Evolutionary conservation across 2,888 invertebrate species (phyloP), one percentile per base, ranked within the genome.

Genomic region (Pheosia tremula): DNA sequence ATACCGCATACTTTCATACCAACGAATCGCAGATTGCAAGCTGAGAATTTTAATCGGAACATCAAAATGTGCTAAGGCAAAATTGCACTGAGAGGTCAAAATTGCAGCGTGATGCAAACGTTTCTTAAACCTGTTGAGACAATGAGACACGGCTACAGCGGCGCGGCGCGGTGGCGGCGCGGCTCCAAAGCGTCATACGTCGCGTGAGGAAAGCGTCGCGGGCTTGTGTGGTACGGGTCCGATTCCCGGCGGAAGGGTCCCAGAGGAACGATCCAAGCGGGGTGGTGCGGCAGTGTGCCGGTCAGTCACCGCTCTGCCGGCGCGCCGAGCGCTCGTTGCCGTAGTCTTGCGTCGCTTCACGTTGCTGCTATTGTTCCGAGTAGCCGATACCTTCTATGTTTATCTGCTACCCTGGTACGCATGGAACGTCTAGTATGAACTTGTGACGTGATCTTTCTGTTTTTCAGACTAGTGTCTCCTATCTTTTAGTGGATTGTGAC

Each of bases 231-330:
- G 75, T 78, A 81, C 81, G 87, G 88, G 89, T 87, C 89, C 80
- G 80, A 78, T 74, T 90, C 89, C 90, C 88, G 85, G 84, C 83
- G 87, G 88, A 86, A 91, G 89, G 91, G 90, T 91, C 93, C 93
- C 90, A 86, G 81, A 88, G 91, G 90, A 88, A 72, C 80, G 85
- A 77, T 85, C 86, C 86, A 76, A 85, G 90, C 88, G 91, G 92
- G 91, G 88, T 84, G 88, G 82, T 77, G 91, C 91, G 91, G 89
- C 91, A 93, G 79, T 93, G 89, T 82, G 93, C 84, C 93, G 93
- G 93, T 92, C 93, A 93, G 93, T 93, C 92, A 93, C 93, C 93
- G 93, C 89, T 91, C 78, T 74, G 88, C 85, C 90, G 89, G 88
- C 91, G 90, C 78, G 86, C 85, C 85, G 93, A 72, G 86, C 92